Conservation (phyloP, 2,888 invertebrate genomes). For the Xanthorhoe spadicearia region DNA sequence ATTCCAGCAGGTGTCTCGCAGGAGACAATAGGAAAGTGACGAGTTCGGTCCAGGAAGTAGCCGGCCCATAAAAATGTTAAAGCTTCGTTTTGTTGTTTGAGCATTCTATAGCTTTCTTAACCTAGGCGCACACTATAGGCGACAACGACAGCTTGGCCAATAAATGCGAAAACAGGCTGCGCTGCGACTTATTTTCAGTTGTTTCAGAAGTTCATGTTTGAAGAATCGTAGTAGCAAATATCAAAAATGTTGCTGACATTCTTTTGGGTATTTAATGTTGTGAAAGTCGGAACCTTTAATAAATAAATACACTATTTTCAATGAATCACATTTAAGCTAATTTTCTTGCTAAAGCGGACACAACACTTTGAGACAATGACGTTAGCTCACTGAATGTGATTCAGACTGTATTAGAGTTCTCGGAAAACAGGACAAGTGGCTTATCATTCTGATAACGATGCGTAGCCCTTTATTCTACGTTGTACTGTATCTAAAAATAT, state of each 20-base stretch:
- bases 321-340: not conserved
- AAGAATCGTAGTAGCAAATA: not conserved
- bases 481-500: conserved; percentile 42
- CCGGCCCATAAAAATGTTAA: conserved; percentile 8
- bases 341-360: conserved; percentile 41
- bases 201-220: no score
- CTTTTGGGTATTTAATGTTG: not conserved
- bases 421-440: conserved; percentile 72
- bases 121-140: no score
- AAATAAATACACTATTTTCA: not conserved
- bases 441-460: conserved; percentile 71
- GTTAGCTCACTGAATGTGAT: conserved; percentile 49
- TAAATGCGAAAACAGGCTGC: no score
- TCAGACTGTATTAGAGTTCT: conserved; percentile 66
- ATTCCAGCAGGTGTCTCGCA: conserved; percentile 80
- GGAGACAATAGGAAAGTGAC: conserved; percentile 72
- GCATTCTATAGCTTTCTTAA: no score
- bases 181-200: no score
- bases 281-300: not conserved
- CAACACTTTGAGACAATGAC: conserved; percentile 24
- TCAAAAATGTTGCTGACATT: not conserved
- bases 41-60: conserved; percentile 35
- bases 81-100: conserved; percentile 3
- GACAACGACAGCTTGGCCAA: no score
- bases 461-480: conserved; percentile 59